A percentile compares a stretch with the other conserved stretches of the same genome.
Evolutionary conservation across 2,797 vertebrate genomes (phyloP).

Genomic region (Helarctos malayanus): DNA sequence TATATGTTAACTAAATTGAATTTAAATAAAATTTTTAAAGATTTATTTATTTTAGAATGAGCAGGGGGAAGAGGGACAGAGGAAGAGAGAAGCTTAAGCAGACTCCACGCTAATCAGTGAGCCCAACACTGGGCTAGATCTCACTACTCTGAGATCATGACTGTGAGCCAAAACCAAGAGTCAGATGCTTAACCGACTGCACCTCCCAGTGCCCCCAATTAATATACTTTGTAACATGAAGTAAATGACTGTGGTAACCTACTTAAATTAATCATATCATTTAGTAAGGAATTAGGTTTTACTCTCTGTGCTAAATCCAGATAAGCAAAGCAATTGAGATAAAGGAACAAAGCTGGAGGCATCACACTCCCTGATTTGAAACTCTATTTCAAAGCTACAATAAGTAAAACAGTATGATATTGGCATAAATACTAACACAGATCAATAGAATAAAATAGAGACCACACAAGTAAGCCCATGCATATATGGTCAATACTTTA

Average conservation of each 20-base stretch:
- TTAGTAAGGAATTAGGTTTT: neutral
- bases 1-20: too few relatives aligned
- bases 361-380: neutral
- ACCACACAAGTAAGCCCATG: neutral
- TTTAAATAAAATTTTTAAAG: too few relatives aligned
- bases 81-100: too few relatives aligned
- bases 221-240: neutral
- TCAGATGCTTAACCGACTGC: too few relatives aligned
- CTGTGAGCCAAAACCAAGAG: too few relatives aligned
- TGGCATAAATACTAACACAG: neutral
- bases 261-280: neutral
- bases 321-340: neutral
- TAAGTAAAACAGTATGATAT: neutral
- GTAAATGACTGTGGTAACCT: neutral
- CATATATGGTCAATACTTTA: neutral
- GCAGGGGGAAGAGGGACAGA: too few relatives aligned
- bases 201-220: neutral
- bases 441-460: neutral
- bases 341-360: neutral
- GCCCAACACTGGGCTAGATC: too few relatives aligned
- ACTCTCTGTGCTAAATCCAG: neutral
- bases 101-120: too few relatives aligned
- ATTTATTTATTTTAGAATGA: too few relatives aligned
- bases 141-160: too few relatives aligned
- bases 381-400: neutral